Percentiles rank a stretch among this genome's conserved stretches.
phyloP scores from a whole-genome alignment of 2,888 invertebrate genomes.

The Schizotus pectinicornis region DNA sequence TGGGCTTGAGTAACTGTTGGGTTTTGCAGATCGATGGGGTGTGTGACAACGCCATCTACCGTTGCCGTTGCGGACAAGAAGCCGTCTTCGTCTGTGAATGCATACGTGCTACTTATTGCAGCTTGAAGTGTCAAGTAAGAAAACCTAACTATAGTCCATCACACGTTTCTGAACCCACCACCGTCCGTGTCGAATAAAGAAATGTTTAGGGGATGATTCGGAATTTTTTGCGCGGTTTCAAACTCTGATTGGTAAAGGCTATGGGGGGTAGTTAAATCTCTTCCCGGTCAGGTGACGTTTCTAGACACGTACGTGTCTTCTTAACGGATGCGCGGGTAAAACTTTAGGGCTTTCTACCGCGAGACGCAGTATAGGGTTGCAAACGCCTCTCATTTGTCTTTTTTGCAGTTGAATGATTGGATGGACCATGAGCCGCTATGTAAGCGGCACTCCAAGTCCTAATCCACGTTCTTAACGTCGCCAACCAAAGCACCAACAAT shows the following conservation, averaged over 20 bases:
- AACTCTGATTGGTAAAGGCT: too few species aligned
- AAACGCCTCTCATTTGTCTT: not conserved
- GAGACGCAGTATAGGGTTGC: too few species aligned
- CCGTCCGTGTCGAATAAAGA: too few species aligned
- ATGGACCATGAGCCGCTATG: conserved; percentile 6
- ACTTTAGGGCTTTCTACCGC: too few species aligned
- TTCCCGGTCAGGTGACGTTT: too few species aligned
- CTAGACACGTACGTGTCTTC: too few species aligned
- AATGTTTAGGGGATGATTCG: too few species aligned
- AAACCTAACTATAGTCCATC: not conserved
- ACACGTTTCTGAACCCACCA: too few species aligned
- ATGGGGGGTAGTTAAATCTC: too few species aligned
- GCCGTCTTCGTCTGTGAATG: conserved; percentile 13
- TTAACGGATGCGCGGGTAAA: too few species aligned
- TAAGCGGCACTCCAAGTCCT: conserved; percentile 7
- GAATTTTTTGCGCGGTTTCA: too few species aligned
- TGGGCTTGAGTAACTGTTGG: not conserved
- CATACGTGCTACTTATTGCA: conserved; percentile 7
- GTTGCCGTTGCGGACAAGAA: conserved; percentile 10
- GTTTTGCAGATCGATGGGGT: not conserved
- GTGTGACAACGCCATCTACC: not conserved
- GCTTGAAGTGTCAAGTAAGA: conserved; percentile 14
- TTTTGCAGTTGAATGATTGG: conserved; percentile 12
- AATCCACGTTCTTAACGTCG: not conserved
- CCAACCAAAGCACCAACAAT: not conserved